Percentiles rank a stretch among this genome's conserved stretches.
Evolutionary conservation across 2,113 vertebrate species (phyloP).

Genomic region (Amblyornis subalaris): DNA sequence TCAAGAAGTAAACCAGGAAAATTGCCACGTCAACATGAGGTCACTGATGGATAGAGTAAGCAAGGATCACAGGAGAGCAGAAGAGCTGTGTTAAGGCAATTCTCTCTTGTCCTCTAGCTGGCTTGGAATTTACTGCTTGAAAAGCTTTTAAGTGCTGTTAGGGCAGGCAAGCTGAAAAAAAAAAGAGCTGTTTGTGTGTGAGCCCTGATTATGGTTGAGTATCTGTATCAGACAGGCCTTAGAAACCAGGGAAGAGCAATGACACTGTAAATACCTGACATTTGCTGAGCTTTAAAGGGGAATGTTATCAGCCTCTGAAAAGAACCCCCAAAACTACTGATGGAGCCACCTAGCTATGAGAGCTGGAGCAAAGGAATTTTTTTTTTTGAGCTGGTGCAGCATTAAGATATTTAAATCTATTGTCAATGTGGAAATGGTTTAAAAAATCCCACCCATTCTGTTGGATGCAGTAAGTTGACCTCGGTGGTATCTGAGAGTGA

Average conservation of each 20-base stretch:
- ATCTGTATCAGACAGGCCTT: background rate
- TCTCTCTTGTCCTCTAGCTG: background rate
- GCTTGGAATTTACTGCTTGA: slow-evolving; percentile 29
- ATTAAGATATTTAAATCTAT: background rate
- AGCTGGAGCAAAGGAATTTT: background rate
- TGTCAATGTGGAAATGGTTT: background rate
- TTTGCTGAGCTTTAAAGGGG: background rate
- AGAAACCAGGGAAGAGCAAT: slow-evolving; percentile 5
- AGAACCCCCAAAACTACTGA: background rate
- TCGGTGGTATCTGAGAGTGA: background rate
- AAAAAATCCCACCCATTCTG: background rate
- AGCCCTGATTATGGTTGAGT: background rate
- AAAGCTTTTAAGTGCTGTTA: background rate
- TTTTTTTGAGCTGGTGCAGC: background rate
- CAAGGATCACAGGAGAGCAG: background rate
- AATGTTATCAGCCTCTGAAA: background rate
- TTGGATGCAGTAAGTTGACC: background rate
- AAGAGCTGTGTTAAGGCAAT: background rate
- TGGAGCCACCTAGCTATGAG: background rate
- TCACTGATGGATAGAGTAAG: background rate
- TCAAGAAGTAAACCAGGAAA: background rate
- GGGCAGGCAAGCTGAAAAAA: background rate
- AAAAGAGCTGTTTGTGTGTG: background rate
- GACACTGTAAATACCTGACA: slow-evolving; percentile 19
- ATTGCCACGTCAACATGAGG: background rate